These are phyloP conservation scores for rat (Rattus norvegicus) DNA, from an alignment of 2,113 vertebrate species.

Conservation along the genomic window DNA sequence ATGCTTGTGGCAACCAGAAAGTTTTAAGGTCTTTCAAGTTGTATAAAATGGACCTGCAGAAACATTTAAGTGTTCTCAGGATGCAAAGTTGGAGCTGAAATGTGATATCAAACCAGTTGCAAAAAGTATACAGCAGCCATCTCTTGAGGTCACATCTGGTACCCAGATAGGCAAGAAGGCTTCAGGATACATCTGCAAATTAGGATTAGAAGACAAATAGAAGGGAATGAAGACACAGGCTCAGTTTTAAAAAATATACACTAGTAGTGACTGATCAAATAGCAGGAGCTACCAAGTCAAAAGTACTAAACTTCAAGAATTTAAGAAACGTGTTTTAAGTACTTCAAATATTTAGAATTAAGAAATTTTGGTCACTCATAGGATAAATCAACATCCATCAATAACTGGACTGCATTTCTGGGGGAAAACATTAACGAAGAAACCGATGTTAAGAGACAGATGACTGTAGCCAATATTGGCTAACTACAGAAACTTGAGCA, in stretches of 20 bases:
- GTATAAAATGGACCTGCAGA: conserved; percentile 83
- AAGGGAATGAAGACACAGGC: not conserved
- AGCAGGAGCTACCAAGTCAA: not conserved
- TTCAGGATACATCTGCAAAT: conserved; percentile 94
- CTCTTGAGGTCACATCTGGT: conserved; percentile 87
- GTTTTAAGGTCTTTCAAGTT: conserved; percentile 81
- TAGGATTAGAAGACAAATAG: conserved; percentile 19
- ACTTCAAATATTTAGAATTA: conserved; percentile 41
- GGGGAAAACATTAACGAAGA: not conserved
- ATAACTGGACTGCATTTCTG: not conserved
- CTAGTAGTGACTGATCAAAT: not conserved
- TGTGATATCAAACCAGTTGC: conserved; percentile 90
- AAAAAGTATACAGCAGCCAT: conserved; percentile 89
- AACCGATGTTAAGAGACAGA: not conserved
- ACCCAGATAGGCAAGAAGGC: conserved; percentile 82
- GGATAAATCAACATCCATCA: conserved; percentile 24
- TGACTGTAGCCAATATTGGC: not conserved
- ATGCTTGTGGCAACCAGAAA: conserved; percentile 82
- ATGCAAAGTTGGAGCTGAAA: conserved; percentile 88
- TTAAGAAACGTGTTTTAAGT: conserved; percentile 39
- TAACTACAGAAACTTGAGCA: not conserved
- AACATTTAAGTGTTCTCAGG: conserved; percentile 84
- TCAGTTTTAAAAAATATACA: conserved; percentile 8
- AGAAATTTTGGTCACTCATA: conserved; percentile 56
- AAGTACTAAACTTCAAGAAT: not conserved